Evolutionary conservation across 2,888 invertebrate species (phyloP), one percentile per base, ranked within the genome.

Genomic region (Bellardia bayeri): DNA sequence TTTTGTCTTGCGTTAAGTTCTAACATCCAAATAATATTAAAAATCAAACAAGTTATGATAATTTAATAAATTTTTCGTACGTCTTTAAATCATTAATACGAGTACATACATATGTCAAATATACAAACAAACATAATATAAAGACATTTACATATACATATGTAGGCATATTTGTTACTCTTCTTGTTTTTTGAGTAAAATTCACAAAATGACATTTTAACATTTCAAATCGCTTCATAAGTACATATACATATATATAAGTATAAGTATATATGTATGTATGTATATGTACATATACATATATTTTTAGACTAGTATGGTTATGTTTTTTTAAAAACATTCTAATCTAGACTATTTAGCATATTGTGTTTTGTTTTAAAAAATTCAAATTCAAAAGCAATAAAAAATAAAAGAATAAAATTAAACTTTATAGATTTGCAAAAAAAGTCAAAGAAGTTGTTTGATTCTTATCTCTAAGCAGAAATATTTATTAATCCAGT

Each of bases 41-140:
- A 51, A 56, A 16, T 37, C 56, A 78, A 84, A 87, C 84, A 64
- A 74, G 84, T 87, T 87, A 87, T 87, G 87, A 49, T 84, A 87
- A 87, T 87, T 51, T 51, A 72, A n/a, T 37, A 45, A 63, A 37
- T 61, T 61, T 11, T 11, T 42, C 11, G 9, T 76, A 13, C 45
- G 30, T 33, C 23, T 56, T 58, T 30, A 74, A 56, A 66, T 56
- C 64, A 66, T 66, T 58, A 58, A 82, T 66, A 1, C 23, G 23
- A 23, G 23, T 23, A n/a, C n/a, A n/a, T n/a, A n/a, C n/a, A n/a
- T n/a, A 58, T 82, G 45, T 66, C 30, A 66, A 66, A 54, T 42
- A 14, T 23, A 23, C 40, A 37, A 14, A 14, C 37, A 16, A 42
- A 42, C 6, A 13, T 51, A 33, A 9, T 45, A 42, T 9, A n/a